Conservation (phyloP, 2,113 vertebrate genomes). For the Ctenodactylus gundi region DNA sequence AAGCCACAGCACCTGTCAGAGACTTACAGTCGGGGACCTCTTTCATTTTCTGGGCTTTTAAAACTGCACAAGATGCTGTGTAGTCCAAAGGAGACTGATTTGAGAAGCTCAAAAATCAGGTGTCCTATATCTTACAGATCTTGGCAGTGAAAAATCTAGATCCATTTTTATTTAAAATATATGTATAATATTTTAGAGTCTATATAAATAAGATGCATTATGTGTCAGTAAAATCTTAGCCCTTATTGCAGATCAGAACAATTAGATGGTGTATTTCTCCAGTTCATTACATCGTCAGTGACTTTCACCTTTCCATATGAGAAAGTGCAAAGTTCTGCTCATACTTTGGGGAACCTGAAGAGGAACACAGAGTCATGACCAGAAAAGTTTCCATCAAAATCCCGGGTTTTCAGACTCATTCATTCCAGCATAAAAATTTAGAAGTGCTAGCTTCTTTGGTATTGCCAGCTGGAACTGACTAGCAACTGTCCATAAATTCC, state of each 20-base stretch:
- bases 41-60: not conserved
- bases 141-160: not conserved
- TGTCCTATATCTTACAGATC: not conserved
- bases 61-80: not conserved
- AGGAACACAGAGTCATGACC: not conserved
- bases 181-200: not conserved
- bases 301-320: not conserved
- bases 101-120: not conserved
- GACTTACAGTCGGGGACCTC: not conserved
- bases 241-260: not conserved
- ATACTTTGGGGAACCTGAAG: fast-evolving
- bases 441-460: not conserved
- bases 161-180: not conserved
- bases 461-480: not conserved
- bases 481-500: not conserved
- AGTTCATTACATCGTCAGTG: not conserved
- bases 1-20: not conserved
- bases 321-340: not conserved
- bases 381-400: not conserved
- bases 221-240: not conserved
- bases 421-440: not conserved
- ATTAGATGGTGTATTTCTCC: not conserved
- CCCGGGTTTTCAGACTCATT: not conserved
- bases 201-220: not conserved
- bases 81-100: not conserved